phyloP scores from a whole-genome alignment of 2,113 vertebrate species.

The Corvus hawaiiensis region DNA sequence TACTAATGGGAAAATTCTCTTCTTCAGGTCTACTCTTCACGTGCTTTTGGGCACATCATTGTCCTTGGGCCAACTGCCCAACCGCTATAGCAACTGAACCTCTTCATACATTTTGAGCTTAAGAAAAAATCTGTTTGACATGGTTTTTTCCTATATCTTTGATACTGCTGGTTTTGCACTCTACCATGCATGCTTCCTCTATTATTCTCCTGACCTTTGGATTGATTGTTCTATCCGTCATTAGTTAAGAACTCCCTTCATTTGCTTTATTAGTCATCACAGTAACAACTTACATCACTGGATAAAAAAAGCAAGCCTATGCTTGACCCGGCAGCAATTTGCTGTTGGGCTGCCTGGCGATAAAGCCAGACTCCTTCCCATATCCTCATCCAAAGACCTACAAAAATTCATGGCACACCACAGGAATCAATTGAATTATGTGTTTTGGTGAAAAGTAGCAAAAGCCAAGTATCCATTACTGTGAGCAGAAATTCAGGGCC shows the following conservation, averaged over 20 bases:
- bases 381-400: neutral
- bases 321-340: neutral
- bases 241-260: neutral
- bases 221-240: neutral
- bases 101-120: neutral
- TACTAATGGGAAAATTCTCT: neutral
- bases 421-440: neutral
- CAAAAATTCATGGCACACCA: neutral
- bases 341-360: neutral
- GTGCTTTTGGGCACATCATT: neutral
- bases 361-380: neutral
- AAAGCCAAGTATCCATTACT: neutral
- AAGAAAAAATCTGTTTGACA: neutral
- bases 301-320: neutral
- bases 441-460: neutral
- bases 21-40: neutral
- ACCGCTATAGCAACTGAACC: neutral
- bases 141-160: neutral
- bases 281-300: neutral
- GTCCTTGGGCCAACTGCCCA: neutral
- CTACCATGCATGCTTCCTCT: neutral
- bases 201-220: neutral
- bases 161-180: neutral
- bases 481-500: neutral
- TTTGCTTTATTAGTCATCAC: neutral